A percentile compares a stretch with the other conserved stretches of the same genome.
Evolutionary conservation across 2,888 invertebrate species (phyloP).

Genomic region (Drosophila dives): DNA sequence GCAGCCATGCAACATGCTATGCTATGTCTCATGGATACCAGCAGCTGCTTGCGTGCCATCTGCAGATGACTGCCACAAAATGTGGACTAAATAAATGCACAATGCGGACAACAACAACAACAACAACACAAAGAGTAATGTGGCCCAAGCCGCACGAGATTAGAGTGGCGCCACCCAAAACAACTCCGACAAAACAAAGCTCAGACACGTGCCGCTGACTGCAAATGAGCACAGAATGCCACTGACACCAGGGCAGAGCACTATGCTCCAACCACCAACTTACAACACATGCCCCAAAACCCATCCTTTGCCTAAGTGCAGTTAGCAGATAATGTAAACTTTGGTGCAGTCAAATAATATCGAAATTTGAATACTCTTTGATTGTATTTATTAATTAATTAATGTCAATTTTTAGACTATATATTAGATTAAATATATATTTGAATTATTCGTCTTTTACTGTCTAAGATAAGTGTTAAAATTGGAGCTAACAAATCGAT

Average conservation of each 20-base stretch:
- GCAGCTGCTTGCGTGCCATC: conserved; percentile 5
- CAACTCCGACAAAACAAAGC: conserved; percentile 1
- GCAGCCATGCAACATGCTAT: conserved; percentile 5
- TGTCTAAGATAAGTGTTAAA: not conserved
- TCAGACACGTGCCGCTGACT: conserved; percentile 55
- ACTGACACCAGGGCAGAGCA: conserved; percentile 29
- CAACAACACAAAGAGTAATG: conserved; percentile 25
- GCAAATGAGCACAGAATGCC: conserved; percentile 60
- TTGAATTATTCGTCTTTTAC: no score
- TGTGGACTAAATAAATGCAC: conserved; percentile 14
- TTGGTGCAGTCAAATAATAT: not conserved
- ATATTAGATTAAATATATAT: no score
- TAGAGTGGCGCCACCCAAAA: conserved; percentile 19
- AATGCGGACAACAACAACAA: conserved; percentile 4
- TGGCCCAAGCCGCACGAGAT: conserved; percentile 33
- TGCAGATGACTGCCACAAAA: conserved; percentile 20
- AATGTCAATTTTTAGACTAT: no score
- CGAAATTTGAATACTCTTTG: conserved; percentile 3
- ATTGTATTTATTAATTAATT: no score
- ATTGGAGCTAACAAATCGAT: not conserved
- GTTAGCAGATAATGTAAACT: conserved; percentile 11
- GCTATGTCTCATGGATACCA: not conserved
- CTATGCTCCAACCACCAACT: not conserved
- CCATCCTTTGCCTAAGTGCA: not conserved
- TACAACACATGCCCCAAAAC: not conserved